phyloP scores from a whole-genome alignment of 1,140 invertebrate genomes.

The Saxidomus purpurata region DNA sequence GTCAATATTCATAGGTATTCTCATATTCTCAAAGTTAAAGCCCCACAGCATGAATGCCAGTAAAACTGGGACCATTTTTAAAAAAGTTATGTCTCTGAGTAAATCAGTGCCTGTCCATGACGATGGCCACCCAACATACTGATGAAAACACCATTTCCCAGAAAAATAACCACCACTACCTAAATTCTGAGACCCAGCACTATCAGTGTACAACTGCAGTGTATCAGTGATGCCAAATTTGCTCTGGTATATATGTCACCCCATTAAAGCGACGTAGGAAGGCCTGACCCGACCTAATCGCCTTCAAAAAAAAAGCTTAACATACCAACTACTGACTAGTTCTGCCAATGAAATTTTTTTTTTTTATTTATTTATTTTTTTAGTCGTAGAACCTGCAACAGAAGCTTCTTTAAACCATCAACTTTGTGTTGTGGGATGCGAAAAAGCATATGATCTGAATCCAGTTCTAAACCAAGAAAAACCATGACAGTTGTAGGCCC shows the following conservation, averaged over 20 bases:
- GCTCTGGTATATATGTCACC: neutral
- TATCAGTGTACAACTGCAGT: constrained; percentile 36
- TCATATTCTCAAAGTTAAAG: neutral
- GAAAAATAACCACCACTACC: constrained; percentile 29
- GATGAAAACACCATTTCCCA: constrained; percentile 31
- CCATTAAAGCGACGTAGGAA: constrained; percentile 55
- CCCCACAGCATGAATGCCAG: constrained; percentile 47
- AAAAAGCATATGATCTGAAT: neutral
- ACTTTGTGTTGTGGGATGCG: constrained; percentile 21
- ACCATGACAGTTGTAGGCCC: neutral
- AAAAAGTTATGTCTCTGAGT: constrained; percentile 54
- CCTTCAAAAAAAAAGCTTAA: neutral
- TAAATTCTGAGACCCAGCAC: neutral
- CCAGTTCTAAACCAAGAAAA: constrained; percentile 34
- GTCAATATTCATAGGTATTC: constrained; percentile 30
- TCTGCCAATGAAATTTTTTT: neutral
- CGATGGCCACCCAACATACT: constrained; percentile 15
- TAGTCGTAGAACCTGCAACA: neutral
- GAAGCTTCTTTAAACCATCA: neutral
- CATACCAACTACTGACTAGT: constrained; percentile 17
- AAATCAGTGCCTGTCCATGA: neutral
- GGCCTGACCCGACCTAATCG: constrained; percentile 23
- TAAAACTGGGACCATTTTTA: constrained; percentile 62
- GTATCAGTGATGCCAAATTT: neutral
- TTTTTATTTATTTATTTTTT: no score